These are phyloP conservation scores for Melitaea cinxia DNA, from an alignment of 1,140 invertebrate genomes.

Conservation along the genomic window DNA sequence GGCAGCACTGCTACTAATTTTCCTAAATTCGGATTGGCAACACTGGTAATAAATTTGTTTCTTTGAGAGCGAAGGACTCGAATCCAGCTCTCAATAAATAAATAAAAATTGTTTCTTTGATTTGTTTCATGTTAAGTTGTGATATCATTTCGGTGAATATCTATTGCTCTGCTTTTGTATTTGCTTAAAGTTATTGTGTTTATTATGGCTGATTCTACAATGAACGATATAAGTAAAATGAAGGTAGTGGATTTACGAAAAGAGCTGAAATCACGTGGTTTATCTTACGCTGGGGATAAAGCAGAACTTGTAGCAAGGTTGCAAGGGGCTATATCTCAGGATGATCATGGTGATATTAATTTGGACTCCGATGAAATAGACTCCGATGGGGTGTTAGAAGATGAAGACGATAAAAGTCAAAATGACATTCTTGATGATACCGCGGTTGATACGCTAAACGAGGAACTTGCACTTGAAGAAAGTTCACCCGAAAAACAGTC, in stretches of 20 bases:
- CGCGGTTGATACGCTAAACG: conserved; percentile 65
- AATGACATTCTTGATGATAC: conserved; percentile 76
- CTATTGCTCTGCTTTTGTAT: background rate
- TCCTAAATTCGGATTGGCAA: too few relatives aligned
- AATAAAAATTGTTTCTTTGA: too few relatives aligned
- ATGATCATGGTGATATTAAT: conserved; percentile 71
- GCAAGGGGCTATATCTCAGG: conserved; percentile 83
- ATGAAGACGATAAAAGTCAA: conserved; percentile 81
- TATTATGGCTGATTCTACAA: conserved; percentile 65
- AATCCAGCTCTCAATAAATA: too few relatives aligned
- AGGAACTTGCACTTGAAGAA: conserved; percentile 74
- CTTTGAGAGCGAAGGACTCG: too few relatives aligned
- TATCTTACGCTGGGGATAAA: conserved; percentile 90
- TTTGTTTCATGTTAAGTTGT: too few relatives aligned
- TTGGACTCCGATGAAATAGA: conserved; percentile 77
- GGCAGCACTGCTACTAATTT: too few relatives aligned
- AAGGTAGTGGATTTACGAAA: conserved; percentile 90
- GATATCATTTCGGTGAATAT: background rate
- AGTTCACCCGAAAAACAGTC: conserved; percentile 45
- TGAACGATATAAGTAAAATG: conserved; percentile 67
- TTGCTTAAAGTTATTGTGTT: background rate
- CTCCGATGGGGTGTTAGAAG: conserved; percentile 81
- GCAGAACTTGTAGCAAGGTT: conserved; percentile 89
- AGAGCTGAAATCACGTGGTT: conserved; percentile 89
- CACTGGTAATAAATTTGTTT: too few relatives aligned